Conservation (phyloP, 2,888 invertebrate species). For the Aspidapion aeneum region DNA sequence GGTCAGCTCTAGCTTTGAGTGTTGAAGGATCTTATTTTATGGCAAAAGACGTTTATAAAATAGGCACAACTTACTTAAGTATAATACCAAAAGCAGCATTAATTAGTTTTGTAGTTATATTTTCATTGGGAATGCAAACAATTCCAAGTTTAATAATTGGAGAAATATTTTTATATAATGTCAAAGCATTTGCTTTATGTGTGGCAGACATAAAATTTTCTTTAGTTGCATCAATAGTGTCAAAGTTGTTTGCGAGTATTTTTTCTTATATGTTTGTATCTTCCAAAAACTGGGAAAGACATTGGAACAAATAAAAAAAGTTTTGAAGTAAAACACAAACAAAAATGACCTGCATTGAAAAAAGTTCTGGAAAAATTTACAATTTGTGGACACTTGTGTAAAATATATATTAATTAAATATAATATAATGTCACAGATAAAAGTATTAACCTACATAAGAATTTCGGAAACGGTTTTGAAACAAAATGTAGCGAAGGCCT, state of each 20-base stretch:
- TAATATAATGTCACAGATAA: too few relatives aligned
- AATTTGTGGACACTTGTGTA: too few relatives aligned
- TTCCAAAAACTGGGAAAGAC: too few relatives aligned
- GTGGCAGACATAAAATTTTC: constrained; percentile 53
- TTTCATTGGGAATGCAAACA: constrained; percentile 52
- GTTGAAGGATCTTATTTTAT: constrained; percentile 49
- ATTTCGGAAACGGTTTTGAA: too few relatives aligned
- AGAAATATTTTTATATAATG: constrained; percentile 54
- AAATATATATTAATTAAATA: too few relatives aligned
- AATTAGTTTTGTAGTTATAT: constrained; percentile 49
- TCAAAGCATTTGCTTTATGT: constrained; percentile 55
- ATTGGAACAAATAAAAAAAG: too few relatives aligned
- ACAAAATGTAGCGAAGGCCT: too few relatives aligned
- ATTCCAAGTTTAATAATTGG: constrained; percentile 52
- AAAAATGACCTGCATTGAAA: too few relatives aligned
- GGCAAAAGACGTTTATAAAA: constrained; percentile 41
- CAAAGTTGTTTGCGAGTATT: constrained; percentile 51
- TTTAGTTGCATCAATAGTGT: constrained; percentile 47
- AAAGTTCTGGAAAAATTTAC: too few relatives aligned
- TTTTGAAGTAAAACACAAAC: too few relatives aligned
- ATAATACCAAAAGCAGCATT: constrained; percentile 49
- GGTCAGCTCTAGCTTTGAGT: constrained; percentile 45
- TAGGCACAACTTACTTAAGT: constrained; percentile 41
- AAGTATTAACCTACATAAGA: too few relatives aligned
- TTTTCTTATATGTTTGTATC: too few relatives aligned